Base-by-base conservation (phyloP, 2,113 vertebrate species). In the Halichoerus grypus region DNA sequence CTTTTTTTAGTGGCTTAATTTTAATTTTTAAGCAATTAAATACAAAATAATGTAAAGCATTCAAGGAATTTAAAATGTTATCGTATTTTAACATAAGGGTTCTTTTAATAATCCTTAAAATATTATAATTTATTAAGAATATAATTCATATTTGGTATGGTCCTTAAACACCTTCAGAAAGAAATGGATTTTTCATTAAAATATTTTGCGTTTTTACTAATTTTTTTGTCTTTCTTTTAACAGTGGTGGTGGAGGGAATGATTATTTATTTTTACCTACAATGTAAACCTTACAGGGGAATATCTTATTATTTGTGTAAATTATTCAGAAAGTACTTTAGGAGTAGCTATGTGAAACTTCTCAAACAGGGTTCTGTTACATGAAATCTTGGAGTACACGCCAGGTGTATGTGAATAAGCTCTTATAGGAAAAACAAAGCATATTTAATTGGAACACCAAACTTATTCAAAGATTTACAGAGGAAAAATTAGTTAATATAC, bases 181-280 rank as follows among this genome's bases (percentile, higher is more conserved):
- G 7, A 76, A 95, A 69, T 11, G 33, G 18, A 63, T 19, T 91
- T 88, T 69, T 95, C 22, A 55, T 86, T 91, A 46, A 42, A 81
- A 5, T 39, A 71, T 74, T 79, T 55, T 71, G 2, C 65, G 51
- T 26, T 95, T 93, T 95, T 71, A 26, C 55, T 69, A 90, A 1
- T 67, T 16, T 13, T 92, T 81, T 83, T 87, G 2, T 39, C 46
- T 87, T 71, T 85, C 61, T 13, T 93, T 67, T 42, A 77, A 36
- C 5, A 33, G 12, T 71, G 53, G 72, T n/a, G 9, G 15, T 57
- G 21, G n/a, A 84, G 5, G 16, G 1, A 96, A 83, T 67, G 36
- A 14, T 93, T 46, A 12, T 76, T 88, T 59, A 2, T 81, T 92
- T 95, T 88, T 46, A 91, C 22, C 36, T 80, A 92, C 91, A 88